Percentiles rank a stretch among this genome's conserved stretches.
phyloP scores from a whole-genome alignment of 2,888 invertebrate genomes.

The Dynastes hyllus region DNA sequence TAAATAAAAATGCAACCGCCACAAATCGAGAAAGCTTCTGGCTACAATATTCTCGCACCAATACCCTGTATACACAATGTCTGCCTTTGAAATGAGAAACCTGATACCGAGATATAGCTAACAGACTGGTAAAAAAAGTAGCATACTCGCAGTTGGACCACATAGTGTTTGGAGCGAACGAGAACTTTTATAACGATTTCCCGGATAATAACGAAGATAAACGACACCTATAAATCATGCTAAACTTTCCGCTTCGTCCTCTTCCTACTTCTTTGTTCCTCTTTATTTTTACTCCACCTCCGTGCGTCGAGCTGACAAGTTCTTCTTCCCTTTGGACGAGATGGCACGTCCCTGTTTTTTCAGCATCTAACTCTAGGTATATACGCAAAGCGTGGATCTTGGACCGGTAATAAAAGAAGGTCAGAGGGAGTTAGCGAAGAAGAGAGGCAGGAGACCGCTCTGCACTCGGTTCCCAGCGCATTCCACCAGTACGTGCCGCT shows the following conservation, averaged over 20 bases:
- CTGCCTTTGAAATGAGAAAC: background rate
- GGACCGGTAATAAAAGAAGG: conserved; percentile 53
- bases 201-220: conserved; percentile 32
- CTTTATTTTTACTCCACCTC: conserved; percentile 22
- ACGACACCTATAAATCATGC: conserved; percentile 32
- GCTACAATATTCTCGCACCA: no score
- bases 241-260: conserved; percentile 25
- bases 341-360: conserved; percentile 46
- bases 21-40: no score
- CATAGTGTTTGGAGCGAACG: conserved; percentile 22
- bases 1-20: no score
- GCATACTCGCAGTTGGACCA: conserved; percentile 16
- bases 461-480: conserved; percentile 57
- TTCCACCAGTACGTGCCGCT: conserved; percentile 56
- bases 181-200: conserved; percentile 26
- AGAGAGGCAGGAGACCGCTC: conserved; percentile 51
- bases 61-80: background rate
- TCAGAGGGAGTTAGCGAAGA: conserved; percentile 53
- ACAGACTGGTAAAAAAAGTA: conserved; percentile 12
- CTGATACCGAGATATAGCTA: conserved; percentile 2
- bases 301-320: background rate
- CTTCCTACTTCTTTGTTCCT: conserved; percentile 30
- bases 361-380: background rate
- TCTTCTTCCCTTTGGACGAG: conserved; percentile 22
- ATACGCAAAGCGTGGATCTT: conserved; percentile 34